Base-by-base conservation (phyloP, 2,888 invertebrate genomes). In the Dryobota labecula region DNA sequence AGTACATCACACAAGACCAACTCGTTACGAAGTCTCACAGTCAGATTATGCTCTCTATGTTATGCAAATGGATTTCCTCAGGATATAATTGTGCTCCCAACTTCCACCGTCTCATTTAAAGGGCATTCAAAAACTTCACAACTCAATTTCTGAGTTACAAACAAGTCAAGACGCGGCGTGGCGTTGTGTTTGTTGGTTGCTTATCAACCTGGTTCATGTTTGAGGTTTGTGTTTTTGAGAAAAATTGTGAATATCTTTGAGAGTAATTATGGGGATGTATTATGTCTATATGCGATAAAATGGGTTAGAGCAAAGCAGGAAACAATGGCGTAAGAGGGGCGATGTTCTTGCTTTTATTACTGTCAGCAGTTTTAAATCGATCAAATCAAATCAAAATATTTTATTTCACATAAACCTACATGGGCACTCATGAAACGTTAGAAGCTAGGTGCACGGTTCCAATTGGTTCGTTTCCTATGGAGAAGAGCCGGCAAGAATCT, bases 41-140 rank as follows among this genome's bases (percentile, higher is more conserved):
- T 65, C 63, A 74, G 72, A 84, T 83, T 80, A 80, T 73, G 69
- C 74, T 51, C 80, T 73, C 80, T 82, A 77, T 85, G 86, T 80
- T 82, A 87, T 88, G 87, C 86, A 88, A 90, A 90, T 89, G 83
- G 79, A 84, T 87, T 84, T 87, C 85, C 86, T 84, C 76, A 70
- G 83, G 79, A 86, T 86, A 88, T 89, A 89, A 91, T 90, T 90
- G 88, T 82, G 85, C 79, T 73, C 63, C 79, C 77, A 86, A 88
- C 85, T 86, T 86, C 75, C 84, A 84, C 79, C 80, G 83, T 85
- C 88, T 89, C 87, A 88, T 90, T 89, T 87, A 84, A 85, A 82
- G 84, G 83, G 84, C 82, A 89, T 91, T 91, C 90, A 89, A 86
- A 88, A 90, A 90, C 78, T 90, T 90, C 72, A 70, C 54, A 89